Evolutionary conservation across 2,113 vertebrate species (phyloP), one percentile per base, ranked within the genome.

Genomic region (Nyctibius bracteatus): DNA sequence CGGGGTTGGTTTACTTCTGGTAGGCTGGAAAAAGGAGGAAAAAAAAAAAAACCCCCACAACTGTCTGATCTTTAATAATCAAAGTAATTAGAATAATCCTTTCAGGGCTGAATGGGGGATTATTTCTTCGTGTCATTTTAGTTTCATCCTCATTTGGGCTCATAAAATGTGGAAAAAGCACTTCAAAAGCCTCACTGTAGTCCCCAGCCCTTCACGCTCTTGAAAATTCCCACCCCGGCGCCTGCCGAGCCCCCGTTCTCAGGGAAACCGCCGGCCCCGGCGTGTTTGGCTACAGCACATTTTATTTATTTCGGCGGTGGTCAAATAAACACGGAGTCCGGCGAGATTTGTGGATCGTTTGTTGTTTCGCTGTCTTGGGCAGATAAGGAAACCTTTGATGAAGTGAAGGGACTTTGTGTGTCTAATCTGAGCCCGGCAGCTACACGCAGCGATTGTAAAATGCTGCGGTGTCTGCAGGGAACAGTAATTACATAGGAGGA

Each of bases 401-500:
- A 97, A 92, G 94, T 81, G 95, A 66, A 94, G 96, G 89, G 96
- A 94, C 81, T 96, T 90, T 90, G 95, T 95, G 94, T 30, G 95
- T 87, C 92, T 98, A 98, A 98, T 98, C 98, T 96, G 97, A 97
- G 98, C 98, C 98, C 97, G 54, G 93, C 93, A 92, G 86, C 91
- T 92, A n/a, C 73, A 46, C 51, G 65, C 85, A 81, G 95, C 91
- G 80, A 65, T 98, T 96, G 97, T 81, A 95, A 97, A 98, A 96
- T 85, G 98, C 97, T 88, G 97, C 97, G 94, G 96, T 96, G 98
- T 97, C 98, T 92, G 88, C 90, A 88, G 97, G 97, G 95, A 97
- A 95, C 97, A 92, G 95, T 98, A 98, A 98, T 98, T 98, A 98
- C 97, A 97, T 92, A 92, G 96, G 94, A 82, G 97, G 98, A 98